Conservation (phyloP, 1,140 invertebrate species). For the Orius insidiosus region DNA sequence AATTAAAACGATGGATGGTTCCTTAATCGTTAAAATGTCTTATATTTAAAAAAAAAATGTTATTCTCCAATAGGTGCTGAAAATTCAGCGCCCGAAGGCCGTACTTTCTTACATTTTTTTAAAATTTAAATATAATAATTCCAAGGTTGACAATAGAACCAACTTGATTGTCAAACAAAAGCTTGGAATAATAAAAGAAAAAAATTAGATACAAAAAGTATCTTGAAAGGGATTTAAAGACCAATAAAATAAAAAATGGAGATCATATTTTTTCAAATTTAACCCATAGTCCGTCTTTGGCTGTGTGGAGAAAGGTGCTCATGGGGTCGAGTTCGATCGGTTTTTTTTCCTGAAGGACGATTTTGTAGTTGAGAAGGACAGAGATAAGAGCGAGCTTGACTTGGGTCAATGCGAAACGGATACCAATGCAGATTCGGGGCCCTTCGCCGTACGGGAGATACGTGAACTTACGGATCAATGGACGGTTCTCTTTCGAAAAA, state of each 20-base stretch:
- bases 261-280: constrained; percentile 7
- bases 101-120: no score
- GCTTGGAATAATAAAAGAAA: no score
- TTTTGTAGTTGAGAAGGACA: background rate
- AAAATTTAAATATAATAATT: no score
- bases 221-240: no score
- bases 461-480: constrained; percentile 13
- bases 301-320: constrained; percentile 4
- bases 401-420: constrained; percentile 4
- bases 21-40: no score
- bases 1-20: no score
- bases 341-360: background rate
- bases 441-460: constrained; percentile 42
- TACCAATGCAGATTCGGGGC: constrained; percentile 39
- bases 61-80: no score
- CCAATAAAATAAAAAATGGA: background rate
- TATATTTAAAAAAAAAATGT: no score
- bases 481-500: constrained; percentile 26
- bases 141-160: no score
- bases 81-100: no score
- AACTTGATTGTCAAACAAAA: no score
- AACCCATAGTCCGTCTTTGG: constrained; percentile 6
- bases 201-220: no score
- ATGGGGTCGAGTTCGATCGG: constrained; percentile 4
- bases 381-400: constrained; percentile 1